Percentiles rank a stretch among this genome's conserved stretches.
Conservation (phyloP, 2,888 invertebrate genomes). For the Synanthedon andrenaeformis region DNA sequence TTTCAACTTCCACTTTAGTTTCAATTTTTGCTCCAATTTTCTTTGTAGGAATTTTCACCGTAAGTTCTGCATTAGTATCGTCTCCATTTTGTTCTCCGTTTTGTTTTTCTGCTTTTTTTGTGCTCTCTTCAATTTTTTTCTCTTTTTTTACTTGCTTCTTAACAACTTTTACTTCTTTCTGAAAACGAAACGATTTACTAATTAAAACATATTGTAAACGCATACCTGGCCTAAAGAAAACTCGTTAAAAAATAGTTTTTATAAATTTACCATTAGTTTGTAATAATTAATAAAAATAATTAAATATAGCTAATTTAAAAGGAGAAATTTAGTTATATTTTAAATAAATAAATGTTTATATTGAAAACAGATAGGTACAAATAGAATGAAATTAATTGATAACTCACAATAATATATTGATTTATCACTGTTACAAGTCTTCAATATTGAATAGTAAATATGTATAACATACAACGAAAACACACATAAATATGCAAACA, state of each 20-base stretch:
- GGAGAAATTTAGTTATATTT: background rate
- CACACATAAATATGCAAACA: constrained; percentile 48
- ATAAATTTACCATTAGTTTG: background rate
- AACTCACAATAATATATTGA: constrained; percentile 32
- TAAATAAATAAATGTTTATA: too few species aligned
- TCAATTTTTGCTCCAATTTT: constrained; percentile 54
- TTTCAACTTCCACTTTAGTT: constrained; percentile 53
- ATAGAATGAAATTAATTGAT: constrained; percentile 7
- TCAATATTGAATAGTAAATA: constrained; percentile 48
- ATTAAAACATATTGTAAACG: background rate
- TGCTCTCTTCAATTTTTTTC: constrained; percentile 29
- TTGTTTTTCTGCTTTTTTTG: constrained; percentile 18
- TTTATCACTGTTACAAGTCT: constrained; percentile 27
- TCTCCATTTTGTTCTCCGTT: constrained; percentile 50
- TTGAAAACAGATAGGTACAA: background rate
- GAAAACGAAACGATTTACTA: constrained; percentile 27
- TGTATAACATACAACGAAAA: constrained; percentile 47
- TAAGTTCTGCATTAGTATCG: constrained; percentile 39
- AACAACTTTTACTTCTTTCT: constrained; percentile 49
- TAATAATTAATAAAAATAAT: constrained; percentile 2
- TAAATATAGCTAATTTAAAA: background rate
- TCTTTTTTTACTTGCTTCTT: constrained; percentile 43
- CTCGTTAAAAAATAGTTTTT: constrained; percentile 1
- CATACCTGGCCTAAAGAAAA: background rate
- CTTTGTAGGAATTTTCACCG: constrained; percentile 48